Evolutionary conservation across 2,888 invertebrate species (phyloP), one percentile per base, ranked within the genome.

Genomic region (Watsonalla binaria): DNA sequence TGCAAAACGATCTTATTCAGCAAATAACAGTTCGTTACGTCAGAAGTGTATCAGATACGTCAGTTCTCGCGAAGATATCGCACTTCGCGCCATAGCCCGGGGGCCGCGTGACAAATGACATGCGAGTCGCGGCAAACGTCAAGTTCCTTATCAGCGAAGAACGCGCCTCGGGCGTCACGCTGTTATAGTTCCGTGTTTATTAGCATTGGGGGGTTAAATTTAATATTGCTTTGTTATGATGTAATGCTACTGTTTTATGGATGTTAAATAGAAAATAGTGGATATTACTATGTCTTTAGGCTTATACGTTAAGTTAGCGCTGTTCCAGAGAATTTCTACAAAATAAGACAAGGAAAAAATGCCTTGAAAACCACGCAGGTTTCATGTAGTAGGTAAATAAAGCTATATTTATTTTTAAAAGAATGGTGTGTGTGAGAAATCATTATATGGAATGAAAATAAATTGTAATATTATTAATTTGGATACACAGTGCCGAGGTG

Each of bases 31-130:
- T 46, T 45, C 47, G 47, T 45, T 51, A 42, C 47, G 52, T 46
- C 48, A 54, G 48, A 55, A 54, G 45, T 55, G 61, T 61, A 68
- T 65, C 64, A 59, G 64, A 65, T 61, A 61, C 57, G 64, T 64
- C 65, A 61, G 60, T 62, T 59, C 51, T 48, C 45, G 54, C 56
- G 50, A 34, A 65, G 68, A 68, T 70, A 74, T 57, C 63, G 62
- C 57, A 62, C 68, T 63, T 68, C 62, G 61, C 60, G 65, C 65
- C 65, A 59, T 63, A 68, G 67, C 67, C 65, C 65, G 69, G 66
- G 69, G 65, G 60, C 61, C 58, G 54, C 65, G 58, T 79, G 75
- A 79, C 78, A 80, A 80, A 78, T 76, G 80, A 76, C 72, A 77
- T 67, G 69, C 77, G 74, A 72, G 71, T 34, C 47, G 42, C 55